These are phyloP conservation scores for Dilophus febrilis DNA, from an alignment of 2,888 invertebrate genomes.

Conservation along the genomic window DNA sequence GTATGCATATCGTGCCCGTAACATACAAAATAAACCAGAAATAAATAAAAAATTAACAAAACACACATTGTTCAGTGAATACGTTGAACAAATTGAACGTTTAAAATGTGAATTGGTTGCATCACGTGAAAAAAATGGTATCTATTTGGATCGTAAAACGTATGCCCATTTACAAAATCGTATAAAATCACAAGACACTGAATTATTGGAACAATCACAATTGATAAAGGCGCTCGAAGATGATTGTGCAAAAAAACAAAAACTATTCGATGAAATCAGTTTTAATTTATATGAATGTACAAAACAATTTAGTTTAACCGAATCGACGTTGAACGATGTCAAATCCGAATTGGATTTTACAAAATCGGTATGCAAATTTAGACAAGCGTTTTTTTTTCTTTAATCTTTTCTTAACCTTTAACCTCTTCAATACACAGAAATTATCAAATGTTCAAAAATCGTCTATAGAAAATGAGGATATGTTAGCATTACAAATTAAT, in stretches of 20 bases:
- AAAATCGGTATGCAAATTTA: conserved; percentile 23
- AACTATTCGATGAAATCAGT: conserved; percentile 34
- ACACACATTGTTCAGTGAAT: conserved; percentile 63
- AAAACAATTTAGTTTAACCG: conserved; percentile 29
- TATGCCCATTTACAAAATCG: conserved; percentile 51
- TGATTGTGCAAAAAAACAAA: conserved; percentile 42
- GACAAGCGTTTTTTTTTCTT: no score
- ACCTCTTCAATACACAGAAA: no score
- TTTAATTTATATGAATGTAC: conserved; percentile 31
- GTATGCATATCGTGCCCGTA: conserved; percentile 87
- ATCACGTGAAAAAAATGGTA: conserved; percentile 69
- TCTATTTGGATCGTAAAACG: conserved; percentile 73
- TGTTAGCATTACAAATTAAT: conserved; percentile 42
- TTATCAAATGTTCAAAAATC: conserved; percentile 43
- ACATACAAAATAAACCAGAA: conserved; percentile 79
- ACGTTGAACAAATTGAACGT: conserved; percentile 79
- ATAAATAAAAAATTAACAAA: conserved; percentile 78
- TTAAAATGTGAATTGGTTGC: conserved; percentile 74
- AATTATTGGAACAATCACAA: conserved; percentile 49
- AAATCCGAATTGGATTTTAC: conserved; percentile 33
- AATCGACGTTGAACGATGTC: conserved; percentile 30
- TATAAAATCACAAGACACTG: conserved; percentile 46
- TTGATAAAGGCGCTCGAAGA: conserved; percentile 51
- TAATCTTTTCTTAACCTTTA: no score
- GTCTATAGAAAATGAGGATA: conserved; percentile 45